Evolutionary conservation across 1,140 invertebrate species (phyloP).

Genomic region (Drosophila suzukii): DNA sequence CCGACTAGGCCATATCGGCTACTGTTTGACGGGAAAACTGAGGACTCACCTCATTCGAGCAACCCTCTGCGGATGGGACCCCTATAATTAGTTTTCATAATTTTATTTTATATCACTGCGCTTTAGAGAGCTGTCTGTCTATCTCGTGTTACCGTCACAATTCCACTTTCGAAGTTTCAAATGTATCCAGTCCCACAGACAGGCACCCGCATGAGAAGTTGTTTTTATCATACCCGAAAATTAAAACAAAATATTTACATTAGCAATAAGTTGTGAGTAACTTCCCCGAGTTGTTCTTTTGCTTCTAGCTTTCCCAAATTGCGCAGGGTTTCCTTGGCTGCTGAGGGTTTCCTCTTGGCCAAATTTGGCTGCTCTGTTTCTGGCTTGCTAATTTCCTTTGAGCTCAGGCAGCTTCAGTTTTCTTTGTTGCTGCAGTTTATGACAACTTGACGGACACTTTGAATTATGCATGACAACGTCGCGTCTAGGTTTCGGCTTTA

Average conservation of each 20-base stretch:
- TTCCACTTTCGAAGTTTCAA: conserved; percentile 45
- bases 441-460: conserved; percentile 77
- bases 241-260: conserved; percentile 82
- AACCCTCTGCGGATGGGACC: conserved; percentile 40
- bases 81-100: conserved; percentile 80
- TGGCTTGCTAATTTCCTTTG: conserved; percentile 49
- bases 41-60: conserved; percentile 27
- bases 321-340: conserved; percentile 20
- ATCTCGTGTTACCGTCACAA: conserved; percentile 52
- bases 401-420: conserved; percentile 33
- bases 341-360: conserved; percentile 24
- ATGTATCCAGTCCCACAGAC: conserved; percentile 10
- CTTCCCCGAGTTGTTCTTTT: conserved; percentile 12
- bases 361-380: conserved; percentile 49
- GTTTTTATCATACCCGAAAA: conserved; percentile 61
- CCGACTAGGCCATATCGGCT: conserved; percentile 33
- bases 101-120: conserved; percentile 76
- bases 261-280: conserved; percentile 68
- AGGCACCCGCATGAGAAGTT: conserved; percentile 61
- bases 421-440: conserved; percentile 61
- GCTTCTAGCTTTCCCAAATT: conserved; percentile 12
- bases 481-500: conserved; percentile 50
- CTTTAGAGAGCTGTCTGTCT: conserved; percentile 60
- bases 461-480: conserved; percentile 70
- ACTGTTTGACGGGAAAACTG: conserved; percentile 33